Evolutionary conservation across 2,797 vertebrate species (phyloP).

Genomic region (Lepidocolaptes lacrymiger): DNA sequence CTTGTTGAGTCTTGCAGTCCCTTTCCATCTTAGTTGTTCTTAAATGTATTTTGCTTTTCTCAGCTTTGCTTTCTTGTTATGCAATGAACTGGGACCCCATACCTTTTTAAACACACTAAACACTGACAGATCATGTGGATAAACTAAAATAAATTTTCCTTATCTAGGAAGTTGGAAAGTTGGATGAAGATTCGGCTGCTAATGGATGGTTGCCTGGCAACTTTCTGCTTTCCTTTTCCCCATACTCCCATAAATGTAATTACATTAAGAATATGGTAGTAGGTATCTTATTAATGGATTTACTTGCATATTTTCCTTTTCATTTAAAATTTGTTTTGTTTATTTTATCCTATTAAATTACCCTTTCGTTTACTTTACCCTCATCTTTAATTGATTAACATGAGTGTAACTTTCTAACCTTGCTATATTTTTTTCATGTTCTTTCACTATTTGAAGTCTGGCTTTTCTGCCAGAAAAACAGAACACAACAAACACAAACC

Average conservation of each 20-base stretch:
- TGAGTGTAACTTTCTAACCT: background rate
- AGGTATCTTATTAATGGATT: background rate
- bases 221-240: background rate
- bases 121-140: background rate
- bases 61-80: background rate
- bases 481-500: background rate
- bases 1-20: background rate
- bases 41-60: background rate
- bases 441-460: background rate
- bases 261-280: background rate
- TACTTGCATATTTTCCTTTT: background rate
- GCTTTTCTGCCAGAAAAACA: slow-evolving; percentile 17
- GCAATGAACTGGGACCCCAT: background rate
- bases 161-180: background rate
- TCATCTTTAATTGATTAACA: background rate
- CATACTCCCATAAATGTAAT: background rate
- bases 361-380: background rate
- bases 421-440: background rate
- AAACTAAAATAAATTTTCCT: background rate
- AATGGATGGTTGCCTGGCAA: background rate
- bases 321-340: background rate
- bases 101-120: background rate
- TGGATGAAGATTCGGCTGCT: slow-evolving; percentile 1
- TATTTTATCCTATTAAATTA: background rate
- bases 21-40: background rate